Conservation (phyloP, 2,113 vertebrate genomes). For the Paraplagusia blochii region DNA sequence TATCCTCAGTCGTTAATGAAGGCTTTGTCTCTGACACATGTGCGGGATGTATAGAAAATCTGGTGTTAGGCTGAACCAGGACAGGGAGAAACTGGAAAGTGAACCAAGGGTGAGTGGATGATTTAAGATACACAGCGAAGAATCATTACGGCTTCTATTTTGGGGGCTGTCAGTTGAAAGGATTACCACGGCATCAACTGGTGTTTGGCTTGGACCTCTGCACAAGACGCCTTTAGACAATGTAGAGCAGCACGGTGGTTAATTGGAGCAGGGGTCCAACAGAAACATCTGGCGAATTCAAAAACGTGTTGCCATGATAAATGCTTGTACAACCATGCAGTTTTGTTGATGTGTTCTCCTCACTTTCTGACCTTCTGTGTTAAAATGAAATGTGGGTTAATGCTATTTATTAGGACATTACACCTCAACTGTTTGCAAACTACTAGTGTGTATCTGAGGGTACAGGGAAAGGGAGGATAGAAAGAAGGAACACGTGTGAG, state of each 20-base stretch:
- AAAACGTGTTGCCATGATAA: slow-evolving; percentile 19
- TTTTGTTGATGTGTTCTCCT: slow-evolving; percentile 20
- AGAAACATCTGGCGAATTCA: slow-evolving; percentile 16
- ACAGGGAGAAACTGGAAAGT: neutral
- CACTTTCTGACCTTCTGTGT: slow-evolving; percentile 25
- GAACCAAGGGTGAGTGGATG: slow-evolving; percentile 13
- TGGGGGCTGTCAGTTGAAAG: slow-evolving; percentile 23
- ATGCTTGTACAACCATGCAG: slow-evolving; percentile 18
- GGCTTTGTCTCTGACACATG: slow-evolving; percentile 43
- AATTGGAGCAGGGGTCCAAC: slow-evolving; percentile 36
- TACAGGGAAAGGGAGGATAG: too few relatives aligned
- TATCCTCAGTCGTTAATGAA: slow-evolving; percentile 30
- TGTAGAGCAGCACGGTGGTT: slow-evolving; percentile 32
- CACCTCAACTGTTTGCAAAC: too few relatives aligned
- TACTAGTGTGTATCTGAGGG: neutral
- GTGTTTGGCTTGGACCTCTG: slow-evolving; percentile 39
- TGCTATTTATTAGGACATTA: too few relatives aligned
- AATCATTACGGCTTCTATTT: slow-evolving; percentile 21
- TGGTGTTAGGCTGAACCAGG: slow-evolving; percentile 19
- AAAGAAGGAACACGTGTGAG: too few relatives aligned
- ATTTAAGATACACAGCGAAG: slow-evolving; percentile 19
- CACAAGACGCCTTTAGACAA: slow-evolving; percentile 26
- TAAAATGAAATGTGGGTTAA: neutral
- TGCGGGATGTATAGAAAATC: slow-evolving; percentile 2
- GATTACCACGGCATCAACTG: slow-evolving; percentile 15